Evolutionary conservation across 2,797 vertebrate genomes (phyloP).

Genomic region (Ctenosaura bakeri): DNA sequence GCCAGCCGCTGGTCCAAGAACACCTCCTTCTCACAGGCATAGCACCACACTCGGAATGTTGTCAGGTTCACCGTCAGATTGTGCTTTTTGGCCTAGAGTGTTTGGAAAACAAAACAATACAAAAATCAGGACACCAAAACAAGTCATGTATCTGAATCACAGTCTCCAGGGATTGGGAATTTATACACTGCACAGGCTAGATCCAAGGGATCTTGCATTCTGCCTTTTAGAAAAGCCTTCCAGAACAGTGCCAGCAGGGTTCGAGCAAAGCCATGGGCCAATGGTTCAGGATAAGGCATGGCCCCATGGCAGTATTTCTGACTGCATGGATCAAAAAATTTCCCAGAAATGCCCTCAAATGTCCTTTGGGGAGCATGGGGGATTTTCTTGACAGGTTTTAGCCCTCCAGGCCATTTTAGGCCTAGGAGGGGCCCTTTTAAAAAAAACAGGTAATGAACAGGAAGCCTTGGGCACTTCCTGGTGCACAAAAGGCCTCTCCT

Average conservation of each 20-base stretch:
- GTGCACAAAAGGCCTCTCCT: too few species aligned
- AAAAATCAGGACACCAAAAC: background rate
- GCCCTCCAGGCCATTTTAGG: too few species aligned
- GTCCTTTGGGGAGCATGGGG: too few species aligned
- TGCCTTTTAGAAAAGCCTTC: background rate
- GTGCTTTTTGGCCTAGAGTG: conserved; percentile 90
- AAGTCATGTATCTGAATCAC: background rate
- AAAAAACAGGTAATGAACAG: too few species aligned
- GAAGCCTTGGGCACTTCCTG: too few species aligned
- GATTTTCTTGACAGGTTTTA: too few species aligned
- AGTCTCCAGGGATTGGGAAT: background rate
- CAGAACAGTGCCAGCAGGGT: background rate
- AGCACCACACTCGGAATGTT: conserved; percentile 97
- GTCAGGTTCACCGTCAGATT: conserved; percentile 98
- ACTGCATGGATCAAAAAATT: too few species aligned
- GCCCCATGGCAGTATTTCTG: background rate
- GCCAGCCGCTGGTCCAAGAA: conserved; percentile 89
- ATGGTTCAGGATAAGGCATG: too few species aligned
- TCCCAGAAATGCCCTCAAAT: too few species aligned
- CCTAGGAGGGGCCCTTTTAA: too few species aligned
- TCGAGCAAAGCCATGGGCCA: background rate
- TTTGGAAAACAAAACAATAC: background rate
- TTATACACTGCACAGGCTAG: background rate
- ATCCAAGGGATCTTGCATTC: background rate
- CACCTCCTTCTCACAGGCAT: conserved; percentile 95